Conservation (phyloP, 2,888 invertebrate genomes). For the Hanleya hanleyi region DNA sequence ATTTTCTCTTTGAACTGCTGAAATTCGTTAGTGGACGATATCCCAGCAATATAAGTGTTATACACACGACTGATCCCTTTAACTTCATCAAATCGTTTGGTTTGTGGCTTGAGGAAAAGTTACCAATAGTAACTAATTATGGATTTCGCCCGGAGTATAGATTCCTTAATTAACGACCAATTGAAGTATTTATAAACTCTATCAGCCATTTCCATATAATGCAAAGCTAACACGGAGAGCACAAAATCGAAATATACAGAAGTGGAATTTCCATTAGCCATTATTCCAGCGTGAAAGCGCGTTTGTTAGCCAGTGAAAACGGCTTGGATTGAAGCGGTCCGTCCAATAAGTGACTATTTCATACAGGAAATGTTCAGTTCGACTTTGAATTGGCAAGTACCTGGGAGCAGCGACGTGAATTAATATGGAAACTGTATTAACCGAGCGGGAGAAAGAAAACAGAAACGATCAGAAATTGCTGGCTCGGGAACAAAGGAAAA, state of each 20-base stretch:
- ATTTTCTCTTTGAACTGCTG: too few species aligned
- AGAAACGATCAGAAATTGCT: conserved; percentile 10
- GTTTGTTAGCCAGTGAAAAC: background rate
- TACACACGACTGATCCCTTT: too few species aligned
- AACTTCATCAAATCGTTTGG: too few species aligned
- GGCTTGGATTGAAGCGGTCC: background rate
- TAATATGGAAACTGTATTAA: conserved; percentile 5
- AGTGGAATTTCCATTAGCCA: background rate
- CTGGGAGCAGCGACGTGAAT: too few species aligned
- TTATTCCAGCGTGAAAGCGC: background rate
- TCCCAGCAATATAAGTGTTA: too few species aligned
- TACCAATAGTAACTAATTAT: too few species aligned
- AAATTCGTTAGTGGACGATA: too few species aligned
- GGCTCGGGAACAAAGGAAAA: background rate
- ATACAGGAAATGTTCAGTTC: background rate
- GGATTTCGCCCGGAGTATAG: too few species aligned
- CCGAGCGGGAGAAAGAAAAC: background rate
- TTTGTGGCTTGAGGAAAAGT: too few species aligned
- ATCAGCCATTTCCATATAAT: background rate
- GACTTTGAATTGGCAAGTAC: background rate
- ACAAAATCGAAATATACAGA: background rate
- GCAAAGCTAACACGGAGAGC: background rate
- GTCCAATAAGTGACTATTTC: background rate
- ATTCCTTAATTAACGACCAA: background rate
- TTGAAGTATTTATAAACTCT: background rate